Evolutionary conservation across 2,797 vertebrate genomes (phyloP).

Genomic region (Coilia nasus): DNA sequence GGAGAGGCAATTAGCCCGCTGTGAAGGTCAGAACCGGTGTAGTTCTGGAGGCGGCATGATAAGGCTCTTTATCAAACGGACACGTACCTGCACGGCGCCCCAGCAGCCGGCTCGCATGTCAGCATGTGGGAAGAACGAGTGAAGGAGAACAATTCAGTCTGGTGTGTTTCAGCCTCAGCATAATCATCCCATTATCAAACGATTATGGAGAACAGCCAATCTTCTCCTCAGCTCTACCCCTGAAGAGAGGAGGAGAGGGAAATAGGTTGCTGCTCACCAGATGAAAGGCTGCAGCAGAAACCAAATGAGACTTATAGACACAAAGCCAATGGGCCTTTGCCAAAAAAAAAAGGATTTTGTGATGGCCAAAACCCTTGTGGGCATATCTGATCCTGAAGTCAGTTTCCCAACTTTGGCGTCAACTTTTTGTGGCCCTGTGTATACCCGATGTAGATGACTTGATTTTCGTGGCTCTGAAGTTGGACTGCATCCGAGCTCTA

Average conservation of each 20-base stretch:
- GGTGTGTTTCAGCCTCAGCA: not conserved
- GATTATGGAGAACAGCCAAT: not conserved
- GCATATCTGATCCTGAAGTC: conserved; percentile 5
- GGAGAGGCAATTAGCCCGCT: conserved; percentile 67
- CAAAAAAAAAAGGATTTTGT: not conserved
- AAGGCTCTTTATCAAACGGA: conserved; percentile 14
- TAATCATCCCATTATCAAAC: conserved; percentile 10
- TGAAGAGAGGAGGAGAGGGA: not conserved
- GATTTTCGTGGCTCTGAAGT: not conserved
- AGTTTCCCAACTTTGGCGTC: not conserved
- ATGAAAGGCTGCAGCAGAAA: conserved; percentile 1
- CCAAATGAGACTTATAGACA: not conserved
- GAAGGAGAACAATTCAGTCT: conserved; percentile 8
- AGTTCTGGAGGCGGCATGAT: not conserved
- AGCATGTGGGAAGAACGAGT: not conserved
- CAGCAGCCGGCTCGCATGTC: not conserved
- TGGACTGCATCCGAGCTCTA: not conserved
- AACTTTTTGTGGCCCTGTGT: not conserved
- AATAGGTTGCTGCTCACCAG: not conserved
- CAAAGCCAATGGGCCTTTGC: not conserved
- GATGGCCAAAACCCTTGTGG: conserved; percentile 6
- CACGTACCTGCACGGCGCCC: not conserved
- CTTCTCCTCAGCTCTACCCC: not conserved
- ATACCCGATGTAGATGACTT: not conserved
- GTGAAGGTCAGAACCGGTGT: conserved; percentile 69